Base-by-base conservation (phyloP, 2,113 vertebrate species). In the Ceratotherium simum region DNA sequence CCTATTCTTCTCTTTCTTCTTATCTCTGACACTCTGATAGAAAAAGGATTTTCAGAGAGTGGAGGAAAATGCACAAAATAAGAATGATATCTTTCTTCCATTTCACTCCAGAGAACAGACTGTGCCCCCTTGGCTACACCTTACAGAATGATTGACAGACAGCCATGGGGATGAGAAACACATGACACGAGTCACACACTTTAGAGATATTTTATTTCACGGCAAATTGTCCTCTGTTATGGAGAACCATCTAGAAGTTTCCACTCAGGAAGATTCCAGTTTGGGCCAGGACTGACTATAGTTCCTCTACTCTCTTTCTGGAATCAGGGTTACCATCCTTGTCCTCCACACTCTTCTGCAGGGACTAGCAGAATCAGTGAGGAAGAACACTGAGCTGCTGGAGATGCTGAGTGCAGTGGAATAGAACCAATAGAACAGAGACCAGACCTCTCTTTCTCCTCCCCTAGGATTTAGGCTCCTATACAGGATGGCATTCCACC, bases 401-500 rank as follows among this genome's bases (percentile, higher is more conserved):
- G 46, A 75, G 73, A 27, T 39, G 64, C 67, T 2, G 3, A 65
- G 60, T 18, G 31, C 29, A 4, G 12, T 64, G 23, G 54, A 36
- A 58, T 2, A 46, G 42, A 78, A 58, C 23, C 46, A 39, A 10
- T 0, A 25, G 87, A 79, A 62, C 8, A 1, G 58, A 33, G 48
- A 5, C 60, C 1, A 0, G 33, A 65, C 17, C 46, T 29, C 25
- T 73, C 42, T 5, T 79, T 39, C 51, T 58, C 11, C 5, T 84
- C 33, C 14, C 56, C 5, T 20, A 42, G 16, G 11, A 69, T 36
- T 62, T 46, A 18, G 21, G 11, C 14, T 90, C 65, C 56, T 67
- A 23, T 8, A 4, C 23, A 5, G 0, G 2, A 60, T 3, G 14
- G 2, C 1, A 2, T 36, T 64, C 1, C 11, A 29, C 20, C 2